Evolutionary conservation across 1,140 invertebrate species (phyloP).

Genomic region (Tribolium madens): DNA sequence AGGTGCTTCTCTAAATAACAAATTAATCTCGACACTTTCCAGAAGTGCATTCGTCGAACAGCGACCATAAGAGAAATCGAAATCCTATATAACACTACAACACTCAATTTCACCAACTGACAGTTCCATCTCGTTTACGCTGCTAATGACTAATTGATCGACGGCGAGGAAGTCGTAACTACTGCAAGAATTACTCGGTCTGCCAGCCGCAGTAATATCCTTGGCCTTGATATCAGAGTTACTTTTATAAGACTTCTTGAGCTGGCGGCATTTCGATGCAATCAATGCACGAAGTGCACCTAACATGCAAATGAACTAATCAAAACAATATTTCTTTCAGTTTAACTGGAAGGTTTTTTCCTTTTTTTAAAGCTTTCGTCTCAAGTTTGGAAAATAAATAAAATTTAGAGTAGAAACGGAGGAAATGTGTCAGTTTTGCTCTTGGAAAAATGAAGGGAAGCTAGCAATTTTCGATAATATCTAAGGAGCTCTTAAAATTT

Average conservation of each 20-base stretch:
- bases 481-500: conserved; percentile 41
- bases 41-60: conserved; percentile 21
- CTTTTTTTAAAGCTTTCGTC: too few relatives aligned
- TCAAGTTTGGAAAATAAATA: too few relatives aligned
- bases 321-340: neutral
- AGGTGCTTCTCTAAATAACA: conserved; percentile 32
- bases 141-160: conserved; percentile 32
- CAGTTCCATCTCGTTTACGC: conserved; percentile 34
- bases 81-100: conserved; percentile 17
- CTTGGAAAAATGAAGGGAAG: neutral
- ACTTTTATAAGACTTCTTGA: conserved; percentile 15
- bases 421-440: conserved; percentile 23
- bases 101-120: conserved; percentile 23
- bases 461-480: conserved; percentile 39
- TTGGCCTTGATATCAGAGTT: conserved; percentile 8
- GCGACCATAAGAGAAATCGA: conserved; percentile 19
- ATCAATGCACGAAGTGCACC: conserved; percentile 5
- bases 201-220: conserved; percentile 5
- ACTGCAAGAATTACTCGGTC: conserved; percentile 14
- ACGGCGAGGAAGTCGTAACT: conserved; percentile 26
- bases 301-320: neutral
- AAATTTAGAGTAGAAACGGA: too few relatives aligned
- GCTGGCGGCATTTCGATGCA: neutral
- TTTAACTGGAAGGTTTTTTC: too few relatives aligned
- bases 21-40: conserved; percentile 21